Evolutionary conservation across 2,888 invertebrate species (phyloP), one percentile per base, ranked within the genome.

Genomic region (Conomelus anceps): DNA sequence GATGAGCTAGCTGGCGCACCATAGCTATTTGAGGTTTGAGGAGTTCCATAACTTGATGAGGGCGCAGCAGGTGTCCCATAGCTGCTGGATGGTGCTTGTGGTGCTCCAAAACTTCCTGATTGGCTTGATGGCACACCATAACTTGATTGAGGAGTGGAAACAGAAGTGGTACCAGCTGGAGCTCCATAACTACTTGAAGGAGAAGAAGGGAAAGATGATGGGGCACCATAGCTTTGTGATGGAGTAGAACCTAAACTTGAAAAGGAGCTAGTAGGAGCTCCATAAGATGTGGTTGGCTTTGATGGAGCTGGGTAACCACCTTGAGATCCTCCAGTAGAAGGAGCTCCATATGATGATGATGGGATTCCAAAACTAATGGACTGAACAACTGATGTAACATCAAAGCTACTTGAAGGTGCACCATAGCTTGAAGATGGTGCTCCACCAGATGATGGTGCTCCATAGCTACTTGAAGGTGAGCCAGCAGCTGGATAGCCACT

Each of bases 1-100:
- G 89, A 89, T 84, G 89, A 87, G 7, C 22, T 63, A 22, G 85
- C 22, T 11, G 86, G 92, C 88, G 86, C 91, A n/a, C 90, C 92
- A 86, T 92, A 90, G 26, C 41, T 89, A 7, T 4, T 41, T 92
- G 92, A 90, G 93, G 93, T 17, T 84, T 91, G 87, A 9, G 91
- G 91, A 6, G 91, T 90, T 17, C 90, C 90, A 41, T 90, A 90
- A 11, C 90, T 90, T 93, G 90, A 90, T 20, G 91, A 89, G n/a
- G 85, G 20, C 23, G 87, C 88, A n/a, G 87, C 24, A 22, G 91
- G 91, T n/a, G 91, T 90, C 22, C 91, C 91, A 88, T 91, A 91
- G 88, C 89, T 90, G 22, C 88, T 88, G 1, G 89, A 89, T 34
- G 90, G 89, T 3, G 22, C 41, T 29, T 34, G 23, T 11, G 88